A percentile compares a stretch with the other conserved stretches of the same genome.
These are phyloP conservation scores for Hemibagrus guttatus DNA, from an alignment of 2,797 vertebrate genomes.

Conservation along the genomic window DNA sequence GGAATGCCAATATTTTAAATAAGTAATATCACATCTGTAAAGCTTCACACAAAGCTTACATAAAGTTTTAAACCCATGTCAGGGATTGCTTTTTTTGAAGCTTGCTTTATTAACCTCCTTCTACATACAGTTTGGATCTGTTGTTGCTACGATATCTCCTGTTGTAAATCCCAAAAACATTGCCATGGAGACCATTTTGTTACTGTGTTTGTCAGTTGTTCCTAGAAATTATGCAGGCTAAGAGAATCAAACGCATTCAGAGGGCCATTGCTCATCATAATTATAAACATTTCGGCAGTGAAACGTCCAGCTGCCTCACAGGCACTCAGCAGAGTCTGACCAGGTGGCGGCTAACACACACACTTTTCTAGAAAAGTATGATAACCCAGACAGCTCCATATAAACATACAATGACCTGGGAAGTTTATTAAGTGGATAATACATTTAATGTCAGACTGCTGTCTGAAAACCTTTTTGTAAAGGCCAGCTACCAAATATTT, in stretches of 20 bases:
- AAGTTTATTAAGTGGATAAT: slow-evolving; percentile 21
- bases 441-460: slow-evolving; percentile 5
- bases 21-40: slow-evolving; percentile 60
- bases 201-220: slow-evolving; percentile 33
- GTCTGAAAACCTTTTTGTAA: slow-evolving; percentile 1
- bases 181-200: slow-evolving; percentile 26
- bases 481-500: slow-evolving; percentile 3
- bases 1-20: slow-evolving; percentile 61
- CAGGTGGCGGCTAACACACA: background rate
- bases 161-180: slow-evolving; percentile 27
- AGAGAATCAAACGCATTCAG: slow-evolving; percentile 24
- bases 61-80: background rate
- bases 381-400: slow-evolving; percentile 27
- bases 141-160: slow-evolving; percentile 41
- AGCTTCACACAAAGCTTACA: slow-evolving; percentile 66
- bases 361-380: slow-evolving; percentile 13
- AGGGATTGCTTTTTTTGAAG: slow-evolving; percentile 10
- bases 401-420: slow-evolving; percentile 33
- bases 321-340: background rate
- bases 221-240: slow-evolving; percentile 14
- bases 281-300: slow-evolving; percentile 60
- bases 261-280: slow-evolving; percentile 49
- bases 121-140: slow-evolving; percentile 34
- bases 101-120: slow-evolving; percentile 17
- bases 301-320: slow-evolving; percentile 30